Base-by-base conservation (phyloP, 2,797 vertebrate species). In the Gambelia wislizenii region DNA sequence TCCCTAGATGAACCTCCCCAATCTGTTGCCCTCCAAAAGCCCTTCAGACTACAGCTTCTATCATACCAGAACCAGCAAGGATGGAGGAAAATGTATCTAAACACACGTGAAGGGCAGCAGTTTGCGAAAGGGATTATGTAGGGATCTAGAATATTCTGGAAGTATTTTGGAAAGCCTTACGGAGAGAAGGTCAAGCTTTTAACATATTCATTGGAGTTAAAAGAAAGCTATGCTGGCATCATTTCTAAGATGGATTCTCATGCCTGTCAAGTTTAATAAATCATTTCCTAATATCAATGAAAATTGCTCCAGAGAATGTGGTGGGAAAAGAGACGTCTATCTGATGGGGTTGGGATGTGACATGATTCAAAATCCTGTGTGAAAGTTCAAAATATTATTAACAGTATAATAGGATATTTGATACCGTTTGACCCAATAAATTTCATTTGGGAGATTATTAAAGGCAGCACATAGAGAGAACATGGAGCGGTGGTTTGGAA, bases 181-280 rank as follows among this genome's bases (percentile, higher is more conserved):
- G 69, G 67, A 52, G 6, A 61, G 25, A 85, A 89, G 42, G 77
- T 85, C 64, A 59, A 61, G 8, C 2, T 80, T 36, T 72, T 52
- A 82, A 36, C 20, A 64, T n/a, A 83, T 84, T 25, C n/a, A 47
- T n/a, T 47, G 9, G 59, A 25, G 54, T 86, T n/a, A 42, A 86
- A 64, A 44, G 44, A 64, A 81, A 75, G 84, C 67, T 72, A 75
- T 25, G 61, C 47, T 74, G 54, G 59, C 59, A 82, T 72, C 54
- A n/a, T 80, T 59, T 59, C 47, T 72, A 61, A 54, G 78, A 86
- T 59, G 82, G 44, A 70, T 52, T 86, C 70, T 67, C 84, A 86
- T 67, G 84, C 44, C 84, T 86, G 88, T 86, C 88, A 82, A 82
- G 78, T 89, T 89, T 75, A 89, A 89, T 89, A 86, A 89, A 89